Evolutionary conservation across 2,113 vertebrate genomes (phyloP), one percentile per base, ranked within the genome.

Genomic region (Limanda limanda): DNA sequence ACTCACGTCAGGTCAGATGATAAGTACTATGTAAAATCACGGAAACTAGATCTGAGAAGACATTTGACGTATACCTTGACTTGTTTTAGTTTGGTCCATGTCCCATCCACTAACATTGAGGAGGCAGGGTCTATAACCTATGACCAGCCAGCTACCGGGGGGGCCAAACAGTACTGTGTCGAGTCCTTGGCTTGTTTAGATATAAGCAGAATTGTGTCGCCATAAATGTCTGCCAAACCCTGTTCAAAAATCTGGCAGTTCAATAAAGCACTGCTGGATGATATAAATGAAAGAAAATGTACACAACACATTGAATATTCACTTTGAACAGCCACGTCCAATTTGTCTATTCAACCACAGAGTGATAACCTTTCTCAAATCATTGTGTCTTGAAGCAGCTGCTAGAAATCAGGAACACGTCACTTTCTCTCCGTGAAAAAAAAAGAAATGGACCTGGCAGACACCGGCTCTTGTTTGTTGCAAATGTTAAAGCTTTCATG

Each of bases 391-490:
- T 5, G 17, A 42, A 24, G 65, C 35, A 11, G 45, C 47, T 21
- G 47, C 31, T 47, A 72, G 54, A 45, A 67, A 76, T 18, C 52
- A 4, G 24, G 57, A 65, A 54, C 27, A 12, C 55, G 57, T 71
- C 47, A 69, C 63, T 68, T 87, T 71, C 71, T 76, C 58, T 71
- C 4, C 8, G 7, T 48, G 4, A 58, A 55, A 70, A 55, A 70
- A 62, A 25, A 40, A 40, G 2, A 37, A 37, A 37, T 31, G 67
- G 27, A 58, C 10, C 63, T 56, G 68, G 31, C 60, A 67, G 65
- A 66, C 75, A 71, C 66, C 67, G 47, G 59, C 74, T 79, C 60
- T 55, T 70, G 56, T 27, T 51, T 67, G 47, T 20, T 21, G 24
- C 21, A 20, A 74, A 70, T 68, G 68, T 71, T 70, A 68, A 51